Conservation (phyloP, 2,797 vertebrate species). For the Pelochelys cantorii region DNA sequence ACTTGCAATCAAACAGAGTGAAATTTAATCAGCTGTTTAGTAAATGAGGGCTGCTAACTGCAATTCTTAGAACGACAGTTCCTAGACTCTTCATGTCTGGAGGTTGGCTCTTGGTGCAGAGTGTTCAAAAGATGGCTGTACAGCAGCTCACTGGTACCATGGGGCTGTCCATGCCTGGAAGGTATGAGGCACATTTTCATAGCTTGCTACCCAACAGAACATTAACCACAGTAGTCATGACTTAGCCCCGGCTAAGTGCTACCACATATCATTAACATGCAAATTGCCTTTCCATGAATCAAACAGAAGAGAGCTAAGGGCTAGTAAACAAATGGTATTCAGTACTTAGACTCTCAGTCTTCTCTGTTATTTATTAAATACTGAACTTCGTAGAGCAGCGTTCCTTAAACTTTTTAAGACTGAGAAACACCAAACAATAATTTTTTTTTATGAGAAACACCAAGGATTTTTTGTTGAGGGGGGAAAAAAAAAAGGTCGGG, state of each 20-base stretch:
- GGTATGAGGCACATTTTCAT: neutral
- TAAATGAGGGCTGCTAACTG: conserved; percentile 37
- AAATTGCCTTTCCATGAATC: conserved; percentile 8
- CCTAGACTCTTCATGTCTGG: conserved; percentile 18
- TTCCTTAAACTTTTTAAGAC: no score
- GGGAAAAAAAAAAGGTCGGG: no score
- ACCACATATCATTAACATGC: neutral
- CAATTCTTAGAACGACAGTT: conserved; percentile 22
- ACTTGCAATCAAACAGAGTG: conserved; percentile 40
- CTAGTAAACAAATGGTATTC: neutral
- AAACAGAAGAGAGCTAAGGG: neutral
- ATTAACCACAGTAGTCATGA: neutral
- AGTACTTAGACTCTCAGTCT: conserved; percentile 1
- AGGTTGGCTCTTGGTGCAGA: neutral
- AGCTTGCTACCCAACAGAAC: neutral
- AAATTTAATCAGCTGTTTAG: conserved; percentile 55
- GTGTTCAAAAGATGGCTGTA: neutral
- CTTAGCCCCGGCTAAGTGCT: neutral
- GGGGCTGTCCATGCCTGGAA: neutral
- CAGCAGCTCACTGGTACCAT: neutral
- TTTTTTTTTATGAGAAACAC: no score
- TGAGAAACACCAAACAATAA: no score
- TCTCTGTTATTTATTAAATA: neutral
- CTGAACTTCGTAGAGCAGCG: neutral
- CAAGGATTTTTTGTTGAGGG: no score